phyloP scores from a whole-genome alignment of 2,113 vertebrate species.

The Alexandromys fortis region DNA sequence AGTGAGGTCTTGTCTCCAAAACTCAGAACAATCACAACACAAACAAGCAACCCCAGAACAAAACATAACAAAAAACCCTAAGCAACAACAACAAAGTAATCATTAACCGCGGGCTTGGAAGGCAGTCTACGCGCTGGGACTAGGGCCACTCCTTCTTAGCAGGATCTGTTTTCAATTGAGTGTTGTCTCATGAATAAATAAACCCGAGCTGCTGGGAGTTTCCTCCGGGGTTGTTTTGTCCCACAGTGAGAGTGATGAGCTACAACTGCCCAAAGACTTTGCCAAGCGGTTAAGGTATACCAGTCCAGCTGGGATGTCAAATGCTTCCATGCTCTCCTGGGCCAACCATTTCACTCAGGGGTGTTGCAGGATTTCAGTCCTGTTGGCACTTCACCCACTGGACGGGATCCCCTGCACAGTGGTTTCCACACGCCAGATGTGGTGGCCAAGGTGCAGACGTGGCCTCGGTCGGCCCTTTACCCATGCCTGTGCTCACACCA shows the following conservation, averaged over 20 bases:
- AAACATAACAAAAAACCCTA: neutral
- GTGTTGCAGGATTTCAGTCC: neutral
- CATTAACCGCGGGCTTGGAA: too few relatives aligned
- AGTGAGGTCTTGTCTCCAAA: neutral
- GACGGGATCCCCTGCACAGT: neutral
- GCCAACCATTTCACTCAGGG: neutral
- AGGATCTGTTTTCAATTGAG: neutral
- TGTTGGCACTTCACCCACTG: neutral
- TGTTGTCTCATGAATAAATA: neutral
- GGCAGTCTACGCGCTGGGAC: neutral
- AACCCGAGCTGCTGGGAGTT: neutral
- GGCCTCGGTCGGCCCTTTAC: neutral
- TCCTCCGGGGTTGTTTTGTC: neutral
- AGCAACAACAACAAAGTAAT: neutral
- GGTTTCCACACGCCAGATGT: neutral
- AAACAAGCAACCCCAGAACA: neutral
- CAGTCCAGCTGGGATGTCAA: neutral
- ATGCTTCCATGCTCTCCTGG: too few relatives aligned
- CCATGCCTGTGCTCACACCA: neutral
- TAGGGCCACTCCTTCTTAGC: neutral
- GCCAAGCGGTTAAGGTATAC: neutral
- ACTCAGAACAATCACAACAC: too few relatives aligned
- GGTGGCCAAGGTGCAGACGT: neutral
- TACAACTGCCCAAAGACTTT: neutral
- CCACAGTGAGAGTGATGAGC: neutral